Conservation (phyloP, 2,113 vertebrate species). For the Lasiurus cinereus region DNA sequence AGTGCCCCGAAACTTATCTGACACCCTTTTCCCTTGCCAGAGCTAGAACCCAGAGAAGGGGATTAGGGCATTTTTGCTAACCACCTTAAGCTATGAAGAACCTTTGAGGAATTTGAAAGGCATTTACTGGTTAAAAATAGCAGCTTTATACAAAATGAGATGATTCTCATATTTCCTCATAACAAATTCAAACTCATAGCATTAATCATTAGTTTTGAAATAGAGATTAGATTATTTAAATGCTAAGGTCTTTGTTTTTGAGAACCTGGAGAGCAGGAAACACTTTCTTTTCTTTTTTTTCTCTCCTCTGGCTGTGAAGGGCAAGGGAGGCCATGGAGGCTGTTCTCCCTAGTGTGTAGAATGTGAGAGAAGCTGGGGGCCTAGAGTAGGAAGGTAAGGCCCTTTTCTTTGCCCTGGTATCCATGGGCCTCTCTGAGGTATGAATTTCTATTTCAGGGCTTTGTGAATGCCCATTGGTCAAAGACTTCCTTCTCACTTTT, state of each 20-base stretch:
- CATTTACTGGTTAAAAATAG: not conserved
- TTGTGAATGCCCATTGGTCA: not conserved
- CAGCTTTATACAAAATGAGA: not conserved
- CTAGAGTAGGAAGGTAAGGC: not conserved
- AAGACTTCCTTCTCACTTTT: not conserved
- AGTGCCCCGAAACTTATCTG: not conserved
- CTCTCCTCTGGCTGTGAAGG: not conserved
- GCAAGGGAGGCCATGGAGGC: not conserved
- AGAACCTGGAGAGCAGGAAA: not conserved
- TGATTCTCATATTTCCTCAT: not conserved
- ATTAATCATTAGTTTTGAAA: slow-evolving; percentile 21
- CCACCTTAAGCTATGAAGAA: not conserved
- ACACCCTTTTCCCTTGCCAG: not conserved
- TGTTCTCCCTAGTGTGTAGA: not conserved
- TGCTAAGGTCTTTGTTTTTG: slow-evolving; percentile 8
- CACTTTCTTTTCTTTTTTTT: not conserved
- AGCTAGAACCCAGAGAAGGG: not conserved
- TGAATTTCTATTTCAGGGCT: not conserved
- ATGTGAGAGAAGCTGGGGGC: not conserved
- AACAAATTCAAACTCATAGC: not conserved
- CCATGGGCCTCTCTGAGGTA: not conserved
- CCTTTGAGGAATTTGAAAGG: not conserved
- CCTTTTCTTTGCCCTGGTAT: not conserved
- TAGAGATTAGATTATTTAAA: not conserved
- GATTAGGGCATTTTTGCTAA: not conserved